Evolutionary conservation across 2,888 invertebrate genomes (phyloP), one percentile per base, ranked within the genome.

Genomic region (Pseudoips prasinana): DNA sequence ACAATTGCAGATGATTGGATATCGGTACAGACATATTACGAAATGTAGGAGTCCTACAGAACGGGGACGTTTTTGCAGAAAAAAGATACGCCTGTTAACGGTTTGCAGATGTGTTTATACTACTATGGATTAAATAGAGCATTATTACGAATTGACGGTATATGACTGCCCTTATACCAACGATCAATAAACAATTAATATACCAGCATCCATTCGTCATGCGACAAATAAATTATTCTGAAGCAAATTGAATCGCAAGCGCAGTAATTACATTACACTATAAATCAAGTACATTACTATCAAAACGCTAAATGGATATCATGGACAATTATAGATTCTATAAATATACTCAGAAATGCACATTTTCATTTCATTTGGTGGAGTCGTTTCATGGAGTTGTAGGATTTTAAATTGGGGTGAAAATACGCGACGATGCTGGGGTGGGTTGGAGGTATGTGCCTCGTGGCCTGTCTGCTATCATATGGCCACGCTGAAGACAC

Each of bases 391-490:
- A 49, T 29, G 31, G 35, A 14, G 22, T 32, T 24, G 17, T 8
- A 20, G 8, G 20, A 28, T 8, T 10, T 8, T n/a, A 28, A 24
- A 25, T 22, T 23, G 19, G 40, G 25, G 22, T 11, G 17, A 28
- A 29, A 32, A 29, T 26, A 44, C 42, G 37, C 26, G 35, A 46
- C 46, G 39, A 66, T 63, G 66, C 48, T 41, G 47, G 45, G 30
- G 28, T 44, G 49, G 38, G 36, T 49, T 29, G 46, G 52, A 52
- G 52, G 59, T 44, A 23, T 49, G n/a, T 59, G 48, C 47, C 46
- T 68, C 46, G 33, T 64, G 10, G 49, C 62, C 48, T 39, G 55
- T 36, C 52, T 57, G 45, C 34, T 64, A 37, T 42, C 50, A 33
- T 5, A 46, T 31, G 42, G 46, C 23, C 34, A 23, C 32, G 37